Evolutionary conservation across 2,888 invertebrate species (phyloP).

Genomic region (Alcis repandata): DNA sequence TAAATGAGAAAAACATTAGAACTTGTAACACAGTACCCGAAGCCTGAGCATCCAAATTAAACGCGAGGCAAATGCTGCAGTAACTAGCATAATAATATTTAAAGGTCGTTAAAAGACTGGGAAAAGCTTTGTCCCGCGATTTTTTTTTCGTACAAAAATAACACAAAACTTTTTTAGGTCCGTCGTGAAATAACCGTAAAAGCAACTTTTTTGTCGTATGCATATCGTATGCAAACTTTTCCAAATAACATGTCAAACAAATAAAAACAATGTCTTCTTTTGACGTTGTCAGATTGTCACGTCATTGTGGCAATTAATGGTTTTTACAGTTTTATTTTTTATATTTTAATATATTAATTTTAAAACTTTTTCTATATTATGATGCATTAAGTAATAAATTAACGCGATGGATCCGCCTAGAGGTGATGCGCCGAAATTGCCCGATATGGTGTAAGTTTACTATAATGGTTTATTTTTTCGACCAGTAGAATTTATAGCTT

Average conservation of each 20-base stretch:
- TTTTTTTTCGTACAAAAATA: too few species aligned
- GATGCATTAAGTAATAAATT: slow-evolving; percentile 42
- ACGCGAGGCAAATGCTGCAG: too few species aligned
- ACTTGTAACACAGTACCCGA: too few species aligned
- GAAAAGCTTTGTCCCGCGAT: too few species aligned
- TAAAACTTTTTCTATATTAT: slow-evolving; percentile 43
- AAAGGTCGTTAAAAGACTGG: too few species aligned
- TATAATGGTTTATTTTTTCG: background rate
- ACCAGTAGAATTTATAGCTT: background rate
- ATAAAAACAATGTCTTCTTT: slow-evolving; percentile 3
- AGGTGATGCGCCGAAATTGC: slow-evolving; percentile 63
- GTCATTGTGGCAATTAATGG: slow-evolving; percentile 28
- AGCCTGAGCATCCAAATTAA: too few species aligned
- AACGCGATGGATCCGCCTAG: slow-evolving; percentile 67
- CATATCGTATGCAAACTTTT: slow-evolving; percentile 7
- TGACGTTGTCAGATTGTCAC: slow-evolving; percentile 35
- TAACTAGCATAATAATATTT: too few species aligned
- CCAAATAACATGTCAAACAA: background rate
- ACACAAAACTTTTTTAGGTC: too few species aligned
- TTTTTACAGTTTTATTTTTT: slow-evolving; percentile 45
- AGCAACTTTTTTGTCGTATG: background rate
- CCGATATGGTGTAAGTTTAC: slow-evolving; percentile 77
- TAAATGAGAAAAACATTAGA: too few species aligned
- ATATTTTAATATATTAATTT: slow-evolving; percentile 12
- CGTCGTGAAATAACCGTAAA: background rate